These are phyloP conservation scores for rabbit (Oryctolagus cuniculus) DNA, from an alignment of 2,113 vertebrate genomes.

Conservation along the genomic window DNA sequence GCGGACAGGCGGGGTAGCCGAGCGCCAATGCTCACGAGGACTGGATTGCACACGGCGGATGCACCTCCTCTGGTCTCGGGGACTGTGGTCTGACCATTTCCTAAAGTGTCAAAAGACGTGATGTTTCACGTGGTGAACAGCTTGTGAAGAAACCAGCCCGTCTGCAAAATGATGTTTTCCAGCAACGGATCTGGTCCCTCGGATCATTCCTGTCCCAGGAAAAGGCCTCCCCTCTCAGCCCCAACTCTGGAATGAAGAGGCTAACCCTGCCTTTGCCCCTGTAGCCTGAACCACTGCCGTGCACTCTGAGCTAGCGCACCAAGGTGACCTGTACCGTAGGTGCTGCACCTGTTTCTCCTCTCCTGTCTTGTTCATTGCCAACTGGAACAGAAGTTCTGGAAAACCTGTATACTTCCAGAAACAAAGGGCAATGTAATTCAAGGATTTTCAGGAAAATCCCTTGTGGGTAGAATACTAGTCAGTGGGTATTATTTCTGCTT, in stretches of 20 bases:
- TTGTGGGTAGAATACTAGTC: background rate
- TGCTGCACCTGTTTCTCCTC: background rate
- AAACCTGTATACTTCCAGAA: background rate
- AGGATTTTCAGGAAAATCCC: background rate
- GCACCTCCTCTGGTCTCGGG: background rate
- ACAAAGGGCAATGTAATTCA: background rate
- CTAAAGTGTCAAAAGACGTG: background rate
- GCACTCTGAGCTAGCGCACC: too few species aligned
- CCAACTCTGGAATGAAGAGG: background rate
- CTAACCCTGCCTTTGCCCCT: background rate
- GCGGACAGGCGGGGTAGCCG: background rate
- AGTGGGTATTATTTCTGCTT: background rate
- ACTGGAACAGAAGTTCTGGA: constrained; percentile 37
- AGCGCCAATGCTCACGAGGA: constrained; percentile 7
- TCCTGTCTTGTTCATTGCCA: background rate
- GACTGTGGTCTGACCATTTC: background rate
- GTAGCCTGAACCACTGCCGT: background rate
- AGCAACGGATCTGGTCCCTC: background rate
- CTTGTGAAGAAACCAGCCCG: background rate
- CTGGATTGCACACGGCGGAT: background rate
- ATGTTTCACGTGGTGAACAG: too few species aligned
- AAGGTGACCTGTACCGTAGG: background rate
- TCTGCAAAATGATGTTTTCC: background rate
- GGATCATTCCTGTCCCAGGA: background rate
- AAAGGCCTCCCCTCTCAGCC: background rate